Conservation (phyloP, 2,888 invertebrate genomes). For the Hypomecis atomaria region DNA sequence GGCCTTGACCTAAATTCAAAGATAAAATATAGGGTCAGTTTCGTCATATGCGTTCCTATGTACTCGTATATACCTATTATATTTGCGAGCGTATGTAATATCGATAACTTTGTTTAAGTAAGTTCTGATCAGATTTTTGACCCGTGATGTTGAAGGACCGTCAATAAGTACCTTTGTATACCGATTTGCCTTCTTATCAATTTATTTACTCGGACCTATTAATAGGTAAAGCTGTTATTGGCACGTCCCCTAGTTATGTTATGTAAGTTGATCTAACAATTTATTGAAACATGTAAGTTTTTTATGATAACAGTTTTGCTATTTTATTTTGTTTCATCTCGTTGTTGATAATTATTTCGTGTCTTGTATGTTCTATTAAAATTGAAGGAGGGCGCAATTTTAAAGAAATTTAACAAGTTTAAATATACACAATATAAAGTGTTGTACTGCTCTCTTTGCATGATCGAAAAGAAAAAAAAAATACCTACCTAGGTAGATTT, state of each 20-base stretch:
- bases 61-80: constrained; percentile 1
- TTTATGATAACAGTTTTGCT: not conserved
- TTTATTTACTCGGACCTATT: constrained; percentile 30
- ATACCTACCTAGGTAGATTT: too few species aligned
- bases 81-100: constrained; percentile 39
- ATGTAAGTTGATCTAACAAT: constrained; percentile 26
- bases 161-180: constrained; percentile 22
- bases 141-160: constrained; percentile 27
- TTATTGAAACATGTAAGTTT: not conserved
- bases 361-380: too few species aligned
- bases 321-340: not conserved
- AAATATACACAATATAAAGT: too few species aligned
- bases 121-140: constrained; percentile 44
- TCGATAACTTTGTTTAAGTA: constrained; percentile 33
- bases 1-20: constrained; percentile 46
- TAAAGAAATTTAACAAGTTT: too few species aligned
- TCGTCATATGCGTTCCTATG: constrained; percentile 36
- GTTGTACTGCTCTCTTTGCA: too few species aligned
- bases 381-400: too few species aligned
- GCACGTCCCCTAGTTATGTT: constrained; percentile 21
- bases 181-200: constrained; percentile 32
- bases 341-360: too few species aligned
- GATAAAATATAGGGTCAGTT: constrained; percentile 40
- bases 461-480: too few species aligned
- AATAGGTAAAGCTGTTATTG: constrained; percentile 26